Evolutionary conservation across 2,797 vertebrate genomes (phyloP).

Genomic region (Muscicapa striata): DNA sequence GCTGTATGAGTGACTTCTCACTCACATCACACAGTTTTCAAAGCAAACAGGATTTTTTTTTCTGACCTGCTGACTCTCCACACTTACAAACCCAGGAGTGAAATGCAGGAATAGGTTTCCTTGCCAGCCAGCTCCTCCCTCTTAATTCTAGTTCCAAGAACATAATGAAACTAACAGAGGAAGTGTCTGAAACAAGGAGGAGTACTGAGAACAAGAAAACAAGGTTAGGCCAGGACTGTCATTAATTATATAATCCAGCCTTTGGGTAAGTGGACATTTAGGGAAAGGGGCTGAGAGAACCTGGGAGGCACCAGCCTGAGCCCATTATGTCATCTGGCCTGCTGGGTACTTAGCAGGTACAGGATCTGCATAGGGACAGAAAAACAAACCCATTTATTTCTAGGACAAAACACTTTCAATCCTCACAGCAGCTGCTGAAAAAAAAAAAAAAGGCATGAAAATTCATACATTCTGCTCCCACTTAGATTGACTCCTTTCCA

Average conservation of each 20-base stretch:
- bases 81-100: background rate
- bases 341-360: background rate
- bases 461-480: background rate
- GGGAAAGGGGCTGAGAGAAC: background rate
- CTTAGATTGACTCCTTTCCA: background rate
- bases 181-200: slow-evolving; percentile 67
- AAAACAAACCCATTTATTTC: background rate
- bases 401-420: background rate
- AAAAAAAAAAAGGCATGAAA: background rate
- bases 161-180: slow-evolving; percentile 65
- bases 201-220: slow-evolving; percentile 51
- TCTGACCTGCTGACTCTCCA: background rate
- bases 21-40: background rate
- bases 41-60: background rate
- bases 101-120: slow-evolving; percentile 21
- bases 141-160: slow-evolving; percentile 65
- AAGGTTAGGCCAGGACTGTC: slow-evolving; percentile 39
- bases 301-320: background rate
- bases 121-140: slow-evolving; percentile 60
- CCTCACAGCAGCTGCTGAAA: background rate
- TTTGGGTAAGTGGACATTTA: slow-evolving; percentile 17
- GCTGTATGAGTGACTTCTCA: background rate
- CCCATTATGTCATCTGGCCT: slow-evolving; percentile 23
- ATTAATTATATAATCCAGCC: slow-evolving; percentile 59
- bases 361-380: background rate